Evolutionary conservation across 1,140 invertebrate genomes (phyloP).

Genomic region (Bacillus rossius): DNA sequence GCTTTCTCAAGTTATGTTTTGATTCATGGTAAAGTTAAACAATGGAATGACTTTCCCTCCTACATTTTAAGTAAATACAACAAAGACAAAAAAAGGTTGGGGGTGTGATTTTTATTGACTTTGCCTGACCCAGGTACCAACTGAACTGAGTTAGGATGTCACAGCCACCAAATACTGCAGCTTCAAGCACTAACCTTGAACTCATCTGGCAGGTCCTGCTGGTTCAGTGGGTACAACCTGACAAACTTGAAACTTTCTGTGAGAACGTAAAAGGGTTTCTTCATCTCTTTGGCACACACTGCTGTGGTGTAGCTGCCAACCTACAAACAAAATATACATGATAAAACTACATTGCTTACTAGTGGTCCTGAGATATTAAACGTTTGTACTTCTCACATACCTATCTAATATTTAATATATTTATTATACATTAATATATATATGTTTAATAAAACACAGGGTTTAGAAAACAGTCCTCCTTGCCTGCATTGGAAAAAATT

Average conservation of each 20-base stretch:
- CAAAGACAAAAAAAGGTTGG: no score
- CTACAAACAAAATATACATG: conserved; percentile 46
- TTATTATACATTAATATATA: background rate
- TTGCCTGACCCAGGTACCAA: no score
- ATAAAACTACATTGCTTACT: background rate
- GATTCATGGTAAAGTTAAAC: no score
- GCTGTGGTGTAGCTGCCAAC: conserved; percentile 90
- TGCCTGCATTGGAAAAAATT: no score
- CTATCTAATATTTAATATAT: background rate
- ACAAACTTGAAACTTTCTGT: conserved; percentile 98
- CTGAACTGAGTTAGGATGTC: no score
- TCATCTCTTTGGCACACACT: conserved; percentile 84
- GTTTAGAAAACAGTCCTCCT: no score
- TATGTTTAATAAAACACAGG: background rate
- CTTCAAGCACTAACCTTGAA: conserved; percentile 69
- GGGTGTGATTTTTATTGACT: no score
- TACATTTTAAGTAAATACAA: no score
- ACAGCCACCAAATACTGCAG: no score
- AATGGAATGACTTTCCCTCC: no score
- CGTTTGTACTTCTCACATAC: no score
- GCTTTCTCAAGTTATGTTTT: no score
- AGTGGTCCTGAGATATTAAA: background rate
- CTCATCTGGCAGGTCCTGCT: conserved; percentile 83
- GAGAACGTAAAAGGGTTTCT: conserved; percentile 93
- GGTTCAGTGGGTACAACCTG: conserved; percentile 88